Evolutionary conservation across 2,888 invertebrate species (phyloP).

Genomic region (Drosophila tanythrix): DNA sequence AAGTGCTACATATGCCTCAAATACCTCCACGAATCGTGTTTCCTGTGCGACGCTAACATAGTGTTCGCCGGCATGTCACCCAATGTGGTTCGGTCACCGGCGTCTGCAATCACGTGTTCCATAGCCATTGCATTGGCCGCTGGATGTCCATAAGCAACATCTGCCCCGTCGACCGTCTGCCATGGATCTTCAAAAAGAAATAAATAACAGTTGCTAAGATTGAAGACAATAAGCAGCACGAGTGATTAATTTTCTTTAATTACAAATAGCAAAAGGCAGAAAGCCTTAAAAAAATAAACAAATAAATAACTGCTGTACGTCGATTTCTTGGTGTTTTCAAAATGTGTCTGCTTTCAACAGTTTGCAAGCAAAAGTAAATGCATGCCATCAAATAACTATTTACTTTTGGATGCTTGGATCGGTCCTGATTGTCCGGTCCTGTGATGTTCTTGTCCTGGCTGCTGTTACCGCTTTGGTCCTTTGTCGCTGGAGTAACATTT

Average conservation of each 20-base stretch:
- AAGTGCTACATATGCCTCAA: background rate
- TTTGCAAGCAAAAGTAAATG: background rate
- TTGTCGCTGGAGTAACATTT: conserved; percentile 9
- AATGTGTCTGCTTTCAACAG: background rate
- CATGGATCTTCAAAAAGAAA: background rate
- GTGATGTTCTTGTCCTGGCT: background rate
- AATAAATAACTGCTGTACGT: background rate
- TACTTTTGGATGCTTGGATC: conserved; percentile 1
- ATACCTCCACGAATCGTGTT: rapidly evolving
- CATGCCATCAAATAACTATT: background rate
- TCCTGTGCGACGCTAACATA: background rate
- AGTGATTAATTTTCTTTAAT: background rate
- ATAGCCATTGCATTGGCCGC: background rate
- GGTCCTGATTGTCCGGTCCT: background rate
- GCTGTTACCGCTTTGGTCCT: background rate
- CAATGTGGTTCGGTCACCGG: background rate
- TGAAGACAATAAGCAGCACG: no score
- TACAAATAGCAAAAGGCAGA: no score
- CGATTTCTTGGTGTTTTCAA: background rate
- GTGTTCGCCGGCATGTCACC: no score
- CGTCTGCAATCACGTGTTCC: background rate
- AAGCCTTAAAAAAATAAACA: background rate
- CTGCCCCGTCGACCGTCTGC: rapidly evolving
- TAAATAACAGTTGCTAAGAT: no score
- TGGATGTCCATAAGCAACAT: rapidly evolving